Base-by-base conservation (phyloP, 2,888 invertebrate genomes). In the Ornithoptera priamus region DNA sequence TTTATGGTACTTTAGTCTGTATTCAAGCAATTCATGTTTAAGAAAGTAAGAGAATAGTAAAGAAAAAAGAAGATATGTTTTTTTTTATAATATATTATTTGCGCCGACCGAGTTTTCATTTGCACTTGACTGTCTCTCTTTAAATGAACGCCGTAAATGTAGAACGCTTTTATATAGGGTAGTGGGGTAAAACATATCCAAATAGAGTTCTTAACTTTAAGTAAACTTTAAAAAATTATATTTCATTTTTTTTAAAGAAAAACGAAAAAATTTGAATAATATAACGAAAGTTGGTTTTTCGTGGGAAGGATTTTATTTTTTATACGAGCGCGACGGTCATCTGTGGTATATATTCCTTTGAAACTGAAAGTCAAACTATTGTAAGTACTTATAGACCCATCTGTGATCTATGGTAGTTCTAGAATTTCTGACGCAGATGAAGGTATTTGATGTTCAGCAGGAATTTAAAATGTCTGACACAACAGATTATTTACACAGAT, bases 141-240 rank as follows among this genome's bases (percentile, higher is more conserved):
- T 65, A 65, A 65, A 65, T 59, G 65, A 65, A 65, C 22, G 59
- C 59, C 10, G 42, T 39, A 59, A 65, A 65, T 65, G 58, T 65
- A 58, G 59, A 46, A 17, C 59, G 46, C 59, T 46, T 20, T 17
- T 64, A 65, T 65, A 46, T 59, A 59, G 64, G 64, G 36, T 64
- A 64, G 56, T 64, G 30, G 65, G 59, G 24, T 65, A 46, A 65
- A 65, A 65, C 46, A 64, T 64, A 42, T 59, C 65, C 65, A 65
- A 65, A 64, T 56, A 65, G 8, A 22, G n/a, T 22, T 39, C 22
- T n/a, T n/a, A 58, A 22, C 57, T 58, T 58, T 12, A 46, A 62
- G 17, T 20, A 18, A 24, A 63, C 24, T 6, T 53, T 12, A 3
- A 24, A 2, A n/a, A 22, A 53, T 3, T 53, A 18, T n/a, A n/a